phyloP scores from a whole-genome alignment of 2,888 invertebrate genomes.

The Alentia gelatinosa region DNA sequence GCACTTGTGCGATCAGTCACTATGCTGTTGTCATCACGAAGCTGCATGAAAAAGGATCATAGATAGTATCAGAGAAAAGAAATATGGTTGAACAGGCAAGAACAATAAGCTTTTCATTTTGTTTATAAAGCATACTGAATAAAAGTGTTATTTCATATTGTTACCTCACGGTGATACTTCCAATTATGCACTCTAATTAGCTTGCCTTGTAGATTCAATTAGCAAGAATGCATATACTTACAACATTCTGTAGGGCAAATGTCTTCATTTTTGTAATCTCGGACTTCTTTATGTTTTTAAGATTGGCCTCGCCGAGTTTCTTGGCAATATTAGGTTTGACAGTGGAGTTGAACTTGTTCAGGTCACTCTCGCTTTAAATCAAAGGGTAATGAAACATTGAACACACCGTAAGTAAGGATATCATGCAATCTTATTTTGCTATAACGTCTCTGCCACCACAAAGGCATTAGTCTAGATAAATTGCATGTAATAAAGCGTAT shows the following conservation, averaged over 20 bases:
- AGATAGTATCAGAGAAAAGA: too few relatives aligned
- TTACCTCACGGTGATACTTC: too few relatives aligned
- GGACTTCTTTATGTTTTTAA: not conserved
- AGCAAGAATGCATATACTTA: not conserved
- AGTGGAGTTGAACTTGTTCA: slow-evolving; percentile 9
- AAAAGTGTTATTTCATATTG: too few relatives aligned
- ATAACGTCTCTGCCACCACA: too few relatives aligned
- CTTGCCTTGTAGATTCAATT: not conserved
- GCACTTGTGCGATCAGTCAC: not conserved
- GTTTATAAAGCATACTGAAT: too few relatives aligned
- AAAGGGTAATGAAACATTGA: too few relatives aligned
- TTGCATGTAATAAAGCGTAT: too few relatives aligned
- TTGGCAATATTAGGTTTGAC: not conserved
- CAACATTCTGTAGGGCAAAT: slow-evolving; percentile 9
- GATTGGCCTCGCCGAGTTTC: not conserved
- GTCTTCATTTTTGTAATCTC: not conserved
- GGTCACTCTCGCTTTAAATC: slow-evolving; percentile 5
- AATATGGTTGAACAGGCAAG: too few relatives aligned
- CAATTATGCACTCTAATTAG: not conserved
- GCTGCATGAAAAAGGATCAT: not conserved
- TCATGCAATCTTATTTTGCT: too few relatives aligned
- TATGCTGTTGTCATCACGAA: not conserved
- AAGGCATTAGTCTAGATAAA: too few relatives aligned
- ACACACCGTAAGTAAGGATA: too few relatives aligned
- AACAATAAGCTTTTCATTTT: too few relatives aligned